These are phyloP conservation scores for Melanostoma scalare DNA, from an alignment of 2,888 invertebrate genomes.

Conservation along the genomic window DNA sequence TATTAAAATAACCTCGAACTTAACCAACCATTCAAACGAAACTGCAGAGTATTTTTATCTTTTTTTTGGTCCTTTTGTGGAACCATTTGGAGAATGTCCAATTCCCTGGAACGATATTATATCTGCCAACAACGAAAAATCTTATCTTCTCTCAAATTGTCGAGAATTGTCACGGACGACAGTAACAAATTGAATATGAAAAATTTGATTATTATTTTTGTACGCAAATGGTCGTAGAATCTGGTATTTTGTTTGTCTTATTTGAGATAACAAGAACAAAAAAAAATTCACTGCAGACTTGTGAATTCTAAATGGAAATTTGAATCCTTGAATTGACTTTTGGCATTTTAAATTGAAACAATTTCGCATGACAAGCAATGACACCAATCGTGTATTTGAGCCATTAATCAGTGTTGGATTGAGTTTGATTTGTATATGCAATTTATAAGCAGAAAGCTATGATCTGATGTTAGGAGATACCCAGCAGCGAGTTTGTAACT, in stretches of 20 bases:
- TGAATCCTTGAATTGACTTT: neutral
- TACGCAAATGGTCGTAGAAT: slow-evolving; percentile 12
- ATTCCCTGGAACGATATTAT: slow-evolving; percentile 23
- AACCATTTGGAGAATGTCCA: slow-evolving; percentile 35
- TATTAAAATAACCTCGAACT: slow-evolving; percentile 9
- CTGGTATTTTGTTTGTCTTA: neutral
- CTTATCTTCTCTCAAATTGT: slow-evolving; percentile 24
- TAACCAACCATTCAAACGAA: slow-evolving; percentile 26
- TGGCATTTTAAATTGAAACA: slow-evolving; percentile 7
- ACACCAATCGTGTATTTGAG: neutral
- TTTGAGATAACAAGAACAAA: neutral
- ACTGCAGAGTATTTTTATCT: neutral
- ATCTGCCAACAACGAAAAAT: slow-evolving; percentile 30
- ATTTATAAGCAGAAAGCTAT: slow-evolving; percentile 17
- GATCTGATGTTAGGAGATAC: neutral
- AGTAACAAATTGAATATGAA: slow-evolving; percentile 31
- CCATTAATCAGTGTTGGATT: neutral
- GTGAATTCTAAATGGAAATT: neutral
- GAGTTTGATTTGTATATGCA: slow-evolving; percentile 5
- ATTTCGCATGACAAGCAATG: neutral
- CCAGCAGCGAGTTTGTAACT: neutral
- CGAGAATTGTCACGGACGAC: slow-evolving; percentile 30
- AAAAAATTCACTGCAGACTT: neutral
- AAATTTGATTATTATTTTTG: slow-evolving; percentile 32
- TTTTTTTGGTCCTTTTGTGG: slow-evolving; percentile 5